These are phyloP conservation scores for Sisyra terminalis DNA, from an alignment of 2,888 invertebrate species.

Conservation along the genomic window DNA sequence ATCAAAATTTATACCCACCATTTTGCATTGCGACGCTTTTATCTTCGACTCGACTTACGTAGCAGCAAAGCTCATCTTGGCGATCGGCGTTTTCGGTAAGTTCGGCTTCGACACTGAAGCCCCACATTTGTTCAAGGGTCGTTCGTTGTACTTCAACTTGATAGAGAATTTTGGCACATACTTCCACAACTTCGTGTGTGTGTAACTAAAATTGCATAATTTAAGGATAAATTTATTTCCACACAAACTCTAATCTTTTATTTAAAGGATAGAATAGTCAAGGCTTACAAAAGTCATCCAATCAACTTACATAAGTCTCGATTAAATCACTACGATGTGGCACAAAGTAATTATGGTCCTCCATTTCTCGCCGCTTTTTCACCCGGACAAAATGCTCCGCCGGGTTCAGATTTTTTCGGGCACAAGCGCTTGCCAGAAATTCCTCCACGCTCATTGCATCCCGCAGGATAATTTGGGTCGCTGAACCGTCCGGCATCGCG, in stretches of 20 bases:
- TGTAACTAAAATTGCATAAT: constrained; percentile 52
- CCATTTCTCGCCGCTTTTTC: constrained; percentile 86
- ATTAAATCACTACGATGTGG: constrained; percentile 89
- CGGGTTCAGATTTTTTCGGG: constrained; percentile 78
- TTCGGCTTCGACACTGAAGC: constrained; percentile 94
- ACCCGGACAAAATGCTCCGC: constrained; percentile 93
- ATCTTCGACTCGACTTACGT: constrained; percentile 90
- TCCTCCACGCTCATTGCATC: constrained; percentile 93
- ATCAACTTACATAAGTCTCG: constrained; percentile 77
- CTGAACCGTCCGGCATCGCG: constrained; percentile 69
- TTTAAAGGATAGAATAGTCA: too few species aligned
- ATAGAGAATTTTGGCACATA: constrained; percentile 91
- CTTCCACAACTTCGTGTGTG: constrained; percentile 88
- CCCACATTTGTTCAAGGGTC: constrained; percentile 92
- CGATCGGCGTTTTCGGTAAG: constrained; percentile 90
- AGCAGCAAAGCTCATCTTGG: constrained; percentile 93
- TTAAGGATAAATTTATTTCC: constrained; percentile 10
- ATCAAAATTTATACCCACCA: constrained; percentile 40
- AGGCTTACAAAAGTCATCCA: not conserved
- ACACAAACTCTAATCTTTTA: too few species aligned
- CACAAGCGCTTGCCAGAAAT: constrained; percentile 83
- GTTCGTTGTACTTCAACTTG: constrained; percentile 86
- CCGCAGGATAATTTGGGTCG: constrained; percentile 70
- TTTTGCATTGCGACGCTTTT: constrained; percentile 93
- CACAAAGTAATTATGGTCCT: constrained; percentile 91